phyloP scores from a whole-genome alignment of 2,888 invertebrate genomes.

The Drosophila histrio region DNA sequence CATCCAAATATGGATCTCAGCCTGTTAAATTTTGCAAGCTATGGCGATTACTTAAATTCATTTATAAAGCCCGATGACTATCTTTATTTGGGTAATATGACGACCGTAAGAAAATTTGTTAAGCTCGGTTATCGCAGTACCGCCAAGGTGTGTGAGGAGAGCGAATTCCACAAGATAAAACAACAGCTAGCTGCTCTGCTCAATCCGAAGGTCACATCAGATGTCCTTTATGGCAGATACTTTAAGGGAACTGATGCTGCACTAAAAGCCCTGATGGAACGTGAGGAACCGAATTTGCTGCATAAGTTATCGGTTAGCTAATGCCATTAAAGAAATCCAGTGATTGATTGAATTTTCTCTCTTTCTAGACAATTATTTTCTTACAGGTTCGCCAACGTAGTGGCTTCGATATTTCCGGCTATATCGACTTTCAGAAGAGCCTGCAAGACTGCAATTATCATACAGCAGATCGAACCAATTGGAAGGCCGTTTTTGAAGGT shows the following conservation, averaged over 20 bases:
- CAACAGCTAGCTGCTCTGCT: not conserved
- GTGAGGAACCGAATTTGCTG: constrained; percentile 25
- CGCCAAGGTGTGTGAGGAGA: constrained; percentile 11
- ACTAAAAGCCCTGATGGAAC: constrained; percentile 6
- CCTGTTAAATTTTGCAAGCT: constrained; percentile 4
- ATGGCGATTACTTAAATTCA: constrained; percentile 25
- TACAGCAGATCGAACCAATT: constrained; percentile 18
- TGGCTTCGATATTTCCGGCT: constrained; percentile 50
- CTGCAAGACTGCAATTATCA: constrained; percentile 11
- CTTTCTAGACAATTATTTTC: constrained; percentile 45
- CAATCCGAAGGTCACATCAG: constrained; percentile 1
- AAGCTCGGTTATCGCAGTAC: constrained; percentile 32
- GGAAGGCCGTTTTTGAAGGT: constrained; percentile 39
- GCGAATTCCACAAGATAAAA: constrained; percentile 15
- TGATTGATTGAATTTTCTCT: not conserved
- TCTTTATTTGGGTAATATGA: constrained; percentile 3
- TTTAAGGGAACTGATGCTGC: constrained; percentile 21
- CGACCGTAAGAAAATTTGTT: constrained; percentile 4
- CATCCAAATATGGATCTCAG: not conserved
- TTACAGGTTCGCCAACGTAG: constrained; percentile 36
- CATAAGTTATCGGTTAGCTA: constrained; percentile 21
- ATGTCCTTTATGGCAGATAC: not conserved
- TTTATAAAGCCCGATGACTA: constrained; percentile 25
- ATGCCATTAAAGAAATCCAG: not conserved
- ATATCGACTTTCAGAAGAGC: constrained; percentile 44